phyloP scores from a whole-genome alignment of 2,888 invertebrate species.

The Apotomis turbidana region DNA sequence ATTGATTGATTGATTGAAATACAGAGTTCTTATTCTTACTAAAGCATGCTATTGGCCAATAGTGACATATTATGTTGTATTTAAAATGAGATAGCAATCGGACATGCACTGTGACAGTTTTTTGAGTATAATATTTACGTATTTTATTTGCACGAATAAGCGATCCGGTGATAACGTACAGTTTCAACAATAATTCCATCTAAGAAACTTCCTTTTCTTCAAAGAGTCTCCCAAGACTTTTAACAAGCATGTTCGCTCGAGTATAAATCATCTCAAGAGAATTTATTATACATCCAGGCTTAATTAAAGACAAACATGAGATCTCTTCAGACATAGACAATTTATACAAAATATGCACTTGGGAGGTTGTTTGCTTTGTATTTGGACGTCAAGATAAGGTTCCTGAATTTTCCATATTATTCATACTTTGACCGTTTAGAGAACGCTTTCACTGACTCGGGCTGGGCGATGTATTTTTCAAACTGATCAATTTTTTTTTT shows the following conservation, averaged over 20 bases:
- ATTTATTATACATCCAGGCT: slow-evolving; percentile 31
- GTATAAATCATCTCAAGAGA: slow-evolving; percentile 29
- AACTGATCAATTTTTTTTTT: no score
- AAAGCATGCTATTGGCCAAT: no score
- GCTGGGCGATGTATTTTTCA: no score
- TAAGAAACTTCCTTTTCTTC: neutral
- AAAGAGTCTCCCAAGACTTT: neutral
- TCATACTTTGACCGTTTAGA: no score
- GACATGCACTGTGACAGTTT: no score
- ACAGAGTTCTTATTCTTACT: no score
- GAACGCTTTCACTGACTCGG: no score
- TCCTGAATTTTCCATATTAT: neutral
- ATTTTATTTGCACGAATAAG: neutral
- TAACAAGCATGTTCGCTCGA: neutral
- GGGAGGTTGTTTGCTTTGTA: neutral
- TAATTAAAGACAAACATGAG: slow-evolving; percentile 38
- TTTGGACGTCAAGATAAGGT: neutral
- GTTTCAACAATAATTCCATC: neutral
- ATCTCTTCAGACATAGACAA: slow-evolving; percentile 3
- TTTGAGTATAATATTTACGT: no score
- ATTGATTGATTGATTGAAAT: no score
- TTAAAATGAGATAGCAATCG: no score
- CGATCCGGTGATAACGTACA: neutral
- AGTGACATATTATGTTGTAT: no score
- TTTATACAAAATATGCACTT: slow-evolving; percentile 14